Evolutionary conservation across 2,113 vertebrate species (phyloP).

Genomic region (Romanogobio albipinnatus): DNA sequence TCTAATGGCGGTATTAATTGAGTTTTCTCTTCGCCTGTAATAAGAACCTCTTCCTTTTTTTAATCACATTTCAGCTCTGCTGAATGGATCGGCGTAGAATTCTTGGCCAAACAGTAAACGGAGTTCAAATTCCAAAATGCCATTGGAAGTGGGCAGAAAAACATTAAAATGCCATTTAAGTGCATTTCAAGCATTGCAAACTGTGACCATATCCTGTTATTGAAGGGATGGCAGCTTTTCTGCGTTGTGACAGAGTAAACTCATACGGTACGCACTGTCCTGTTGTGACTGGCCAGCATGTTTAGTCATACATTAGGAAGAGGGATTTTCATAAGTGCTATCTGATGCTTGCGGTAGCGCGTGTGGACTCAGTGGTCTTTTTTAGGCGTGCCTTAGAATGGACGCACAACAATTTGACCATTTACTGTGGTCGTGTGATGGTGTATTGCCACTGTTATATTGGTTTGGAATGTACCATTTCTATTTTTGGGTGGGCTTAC

Average conservation of each 20-base stretch:
- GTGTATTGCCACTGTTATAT: constrained; percentile 78
- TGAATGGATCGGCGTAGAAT: constrained; percentile 34
- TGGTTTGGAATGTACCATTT: constrained; percentile 79
- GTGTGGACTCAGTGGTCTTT: constrained; percentile 75
- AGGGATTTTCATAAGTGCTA: constrained; percentile 78
- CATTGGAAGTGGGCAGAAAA: constrained; percentile 69
- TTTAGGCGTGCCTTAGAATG: constrained; percentile 77
- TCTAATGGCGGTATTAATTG: constrained; percentile 70
- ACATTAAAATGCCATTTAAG: constrained; percentile 70
- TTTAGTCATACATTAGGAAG: constrained; percentile 75
- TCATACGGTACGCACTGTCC: constrained; percentile 55
- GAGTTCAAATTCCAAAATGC: constrained; percentile 60
- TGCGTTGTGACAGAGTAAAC: constrained; percentile 58
- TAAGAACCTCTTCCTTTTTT: constrained; percentile 63
- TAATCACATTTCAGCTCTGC: constrained; percentile 39
- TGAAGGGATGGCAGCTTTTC: constrained; percentile 71
- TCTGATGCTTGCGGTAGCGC: constrained; percentile 78
- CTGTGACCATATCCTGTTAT: constrained; percentile 80
- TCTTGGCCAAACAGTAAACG: constrained; percentile 49
- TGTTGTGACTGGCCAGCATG: constrained; percentile 65
- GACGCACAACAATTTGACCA: constrained; percentile 79
- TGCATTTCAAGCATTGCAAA: constrained; percentile 73
- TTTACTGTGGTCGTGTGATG: constrained; percentile 80
- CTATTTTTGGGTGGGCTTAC: constrained; percentile 73
- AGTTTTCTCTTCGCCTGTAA: constrained; percentile 62